Percentiles rank a stretch among this genome's conserved stretches.
These are phyloP conservation scores for Mylabris sibirica DNA, from an alignment of 2,888 invertebrate species.

Conservation along the genomic window DNA sequence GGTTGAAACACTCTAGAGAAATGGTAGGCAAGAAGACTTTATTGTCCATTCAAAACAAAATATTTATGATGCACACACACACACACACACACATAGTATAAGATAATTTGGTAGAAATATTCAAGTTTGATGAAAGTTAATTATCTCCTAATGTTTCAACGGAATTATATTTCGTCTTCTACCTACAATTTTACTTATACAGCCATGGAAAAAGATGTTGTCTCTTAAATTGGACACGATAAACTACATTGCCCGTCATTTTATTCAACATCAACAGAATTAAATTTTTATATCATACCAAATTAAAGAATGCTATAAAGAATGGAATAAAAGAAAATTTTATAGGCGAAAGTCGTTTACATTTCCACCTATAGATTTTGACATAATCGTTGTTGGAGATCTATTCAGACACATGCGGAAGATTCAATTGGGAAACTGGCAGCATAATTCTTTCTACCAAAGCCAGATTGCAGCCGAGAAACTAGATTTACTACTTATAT, in stretches of 20 bases:
- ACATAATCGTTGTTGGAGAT: conserved; percentile 44
- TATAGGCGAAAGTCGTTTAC: conserved; percentile 11
- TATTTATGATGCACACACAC: conserved; percentile 28
- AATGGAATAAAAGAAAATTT: neutral
- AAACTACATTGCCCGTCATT: neutral
- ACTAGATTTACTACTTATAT: conserved; percentile 56
- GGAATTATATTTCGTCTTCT: conserved; percentile 20
- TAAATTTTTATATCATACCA: conserved; percentile 6
- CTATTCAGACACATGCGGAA: conserved; percentile 47
- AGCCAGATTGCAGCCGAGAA: conserved; percentile 45
- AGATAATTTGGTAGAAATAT: conserved; percentile 28
- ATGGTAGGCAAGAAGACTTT: conserved; percentile 24
- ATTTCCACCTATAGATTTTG: conserved; percentile 35
- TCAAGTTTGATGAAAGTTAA: conserved; percentile 26
- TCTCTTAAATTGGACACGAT: conserved; percentile 2
- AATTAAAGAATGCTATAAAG: neutral
- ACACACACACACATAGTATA: too few relatives aligned
- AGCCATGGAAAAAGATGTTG: neutral
- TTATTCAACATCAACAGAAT: conserved; percentile 4
- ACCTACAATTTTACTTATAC: neutral
- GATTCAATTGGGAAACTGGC: conserved; percentile 34
- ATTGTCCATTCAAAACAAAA: conserved; percentile 32
- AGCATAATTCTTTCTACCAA: conserved; percentile 40
- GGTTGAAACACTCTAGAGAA: conserved; percentile 31
- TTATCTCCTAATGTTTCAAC: conserved; percentile 26